Base-by-base conservation (phyloP, 2,113 vertebrate genomes). In the Hydrolagus affinis region DNA sequence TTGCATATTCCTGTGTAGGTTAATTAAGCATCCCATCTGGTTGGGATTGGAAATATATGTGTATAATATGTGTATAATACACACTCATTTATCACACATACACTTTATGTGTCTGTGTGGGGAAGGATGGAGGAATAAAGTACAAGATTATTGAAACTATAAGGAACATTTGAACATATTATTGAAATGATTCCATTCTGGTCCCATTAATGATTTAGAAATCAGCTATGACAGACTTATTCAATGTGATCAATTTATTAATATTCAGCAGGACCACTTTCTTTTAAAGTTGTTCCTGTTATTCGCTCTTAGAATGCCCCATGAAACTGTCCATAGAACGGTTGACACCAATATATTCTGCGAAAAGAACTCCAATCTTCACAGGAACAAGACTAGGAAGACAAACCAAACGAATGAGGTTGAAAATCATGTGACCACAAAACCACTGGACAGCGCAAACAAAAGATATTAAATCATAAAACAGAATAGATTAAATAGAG, bases 291-390 rank as follows among this genome's bases (percentile, higher is more conserved):
- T 69, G 66, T 15, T 69, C 66, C 21, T 21, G 21, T 69, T 75
- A 87, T 57, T 30, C 85, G 68, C 4, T 73, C 86, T 88, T 90
- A 72, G 9, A 17, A 56, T 77, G 11, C 23, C 69, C 71, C 59
- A 30, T 23, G 30, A 28, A 80, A 68, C 30, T 59, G 72, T 87
- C 86, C 64, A 80, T 70, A 77, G 85, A 70, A 30, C 86, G 9
- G 28, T 76, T 85, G 70, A 88, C 10, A 70, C 88, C 91, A 85
- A 91, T 87, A 86, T 89, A 91, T 71, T 86, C 4, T 86, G 76
- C 78, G 11, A 90, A 76, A 57, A 89, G 86, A 75, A 9, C 23
- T 60, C 80, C 28, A 86, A 86, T 4, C 85, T 89, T 91, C 90
- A 90, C 91, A 77, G 88, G 86, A 1, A 91, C 66, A 23, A 80